phyloP scores from a whole-genome alignment of 2,888 invertebrate genomes.

The Halictus quadricinctus region DNA sequence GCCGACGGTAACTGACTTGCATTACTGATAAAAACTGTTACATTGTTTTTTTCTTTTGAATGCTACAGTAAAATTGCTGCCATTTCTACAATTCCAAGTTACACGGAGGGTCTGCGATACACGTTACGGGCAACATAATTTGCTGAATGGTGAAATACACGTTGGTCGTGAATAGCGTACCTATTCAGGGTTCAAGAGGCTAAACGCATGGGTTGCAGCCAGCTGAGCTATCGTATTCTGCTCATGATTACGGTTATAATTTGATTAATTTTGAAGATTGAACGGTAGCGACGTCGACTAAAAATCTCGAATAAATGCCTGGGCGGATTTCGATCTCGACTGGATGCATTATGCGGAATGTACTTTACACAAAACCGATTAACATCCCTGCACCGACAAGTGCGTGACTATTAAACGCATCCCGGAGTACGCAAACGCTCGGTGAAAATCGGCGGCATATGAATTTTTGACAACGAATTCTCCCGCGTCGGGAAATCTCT shows the following conservation, averaged over 20 bases:
- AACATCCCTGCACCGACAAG: constrained; percentile 6
- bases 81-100: neutral
- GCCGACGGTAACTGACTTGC: neutral
- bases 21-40: neutral
- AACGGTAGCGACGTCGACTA: no score
- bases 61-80: neutral
- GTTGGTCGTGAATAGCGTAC: neutral
- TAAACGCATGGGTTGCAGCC: neutral
- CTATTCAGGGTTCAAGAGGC: neutral
- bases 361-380: constrained; percentile 23
- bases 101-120: neutral
- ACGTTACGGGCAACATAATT: no score
- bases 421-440: constrained; percentile 20
- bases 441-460: constrained; percentile 23
- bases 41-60: neutral
- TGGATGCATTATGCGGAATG: constrained; percentile 2
- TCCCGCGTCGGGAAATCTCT: neutral
- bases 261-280: neutral
- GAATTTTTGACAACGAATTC: constrained; percentile 25
- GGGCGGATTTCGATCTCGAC: neutral
- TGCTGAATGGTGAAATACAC: neutral
- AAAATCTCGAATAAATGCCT: constrained; percentile 17
- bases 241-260: neutral
- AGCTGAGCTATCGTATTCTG: neutral
- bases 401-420: constrained; percentile 21